Conservation (phyloP, 2,797 vertebrate genomes). For the Amblyopsis hoosieri region DNA sequence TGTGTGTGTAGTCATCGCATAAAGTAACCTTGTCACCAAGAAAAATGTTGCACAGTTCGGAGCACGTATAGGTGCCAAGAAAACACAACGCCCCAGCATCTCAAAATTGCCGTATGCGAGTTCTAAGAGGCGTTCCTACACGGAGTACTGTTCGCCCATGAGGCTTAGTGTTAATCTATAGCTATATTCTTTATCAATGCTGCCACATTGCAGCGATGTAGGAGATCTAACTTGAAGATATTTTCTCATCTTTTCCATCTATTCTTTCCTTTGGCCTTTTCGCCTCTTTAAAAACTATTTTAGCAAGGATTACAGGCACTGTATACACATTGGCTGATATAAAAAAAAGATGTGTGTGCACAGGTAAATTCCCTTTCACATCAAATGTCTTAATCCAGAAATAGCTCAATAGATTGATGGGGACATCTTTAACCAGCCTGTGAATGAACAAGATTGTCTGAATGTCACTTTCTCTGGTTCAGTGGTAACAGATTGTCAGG, state of each 20-base stretch:
- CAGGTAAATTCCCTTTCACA: constrained; percentile 14
- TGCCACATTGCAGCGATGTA: constrained; percentile 42
- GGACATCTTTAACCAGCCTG: constrained; percentile 4
- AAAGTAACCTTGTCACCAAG: constrained; percentile 23
- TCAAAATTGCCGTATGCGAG: background rate
- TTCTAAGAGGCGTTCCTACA: background rate
- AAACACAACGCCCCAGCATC: constrained; percentile 22
- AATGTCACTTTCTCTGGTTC: constrained; percentile 21
- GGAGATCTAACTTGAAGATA: constrained; percentile 21
- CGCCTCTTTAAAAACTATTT: constrained; percentile 18
- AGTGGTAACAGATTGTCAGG: constrained; percentile 17
- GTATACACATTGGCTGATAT: constrained; percentile 1
- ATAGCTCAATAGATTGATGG: constrained; percentile 12
- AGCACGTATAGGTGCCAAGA: background rate
- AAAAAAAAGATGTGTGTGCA: constrained; percentile 4
- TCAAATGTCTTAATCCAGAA: constrained; percentile 15
- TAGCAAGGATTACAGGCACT: constrained; percentile 8
- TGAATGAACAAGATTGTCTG: constrained; percentile 20
- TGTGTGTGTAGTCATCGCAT: background rate
- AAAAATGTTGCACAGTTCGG: constrained; percentile 30
- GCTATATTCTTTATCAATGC: constrained; percentile 48
- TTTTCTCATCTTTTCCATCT: constrained; percentile 4
- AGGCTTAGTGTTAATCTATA: constrained; percentile 39
- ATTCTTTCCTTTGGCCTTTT: constrained; percentile 16
- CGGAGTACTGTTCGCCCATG: background rate